phyloP scores from a whole-genome alignment of 2,888 invertebrate species.

The Trissoscelio sp. region DNA sequence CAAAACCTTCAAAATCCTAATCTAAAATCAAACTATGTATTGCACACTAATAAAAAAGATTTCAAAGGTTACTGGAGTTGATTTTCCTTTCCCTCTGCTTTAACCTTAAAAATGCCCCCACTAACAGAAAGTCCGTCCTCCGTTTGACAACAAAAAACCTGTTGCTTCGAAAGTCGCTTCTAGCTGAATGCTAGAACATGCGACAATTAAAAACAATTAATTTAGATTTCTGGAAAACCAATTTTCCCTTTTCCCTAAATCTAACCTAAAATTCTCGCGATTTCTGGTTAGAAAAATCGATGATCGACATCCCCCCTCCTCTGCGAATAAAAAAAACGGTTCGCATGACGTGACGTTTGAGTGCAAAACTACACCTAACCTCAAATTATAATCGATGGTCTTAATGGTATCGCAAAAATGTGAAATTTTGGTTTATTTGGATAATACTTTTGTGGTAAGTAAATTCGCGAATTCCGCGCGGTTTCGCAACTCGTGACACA shows the following conservation, averaged over 20 bases:
- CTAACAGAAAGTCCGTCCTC: not conserved
- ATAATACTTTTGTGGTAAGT: not conserved
- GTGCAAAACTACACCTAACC: conserved; percentile 2
- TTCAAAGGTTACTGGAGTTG: conserved; percentile 10
- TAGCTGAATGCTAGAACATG: not conserved
- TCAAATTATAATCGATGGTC: not conserved
- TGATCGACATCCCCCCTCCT: not conserved
- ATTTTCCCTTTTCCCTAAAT: not conserved
- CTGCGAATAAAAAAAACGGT: not conserved
- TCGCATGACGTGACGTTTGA: not conserved
- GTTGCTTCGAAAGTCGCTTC: conserved; percentile 36
- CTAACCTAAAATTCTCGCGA: not conserved
- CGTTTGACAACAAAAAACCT: conserved; percentile 41
- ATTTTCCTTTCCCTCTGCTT: not conserved
- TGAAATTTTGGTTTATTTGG: too few relatives aligned
- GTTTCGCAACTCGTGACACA: conserved; percentile 20
- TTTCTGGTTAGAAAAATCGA: not conserved
- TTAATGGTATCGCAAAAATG: not conserved
- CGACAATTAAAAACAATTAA: conserved; percentile 1
- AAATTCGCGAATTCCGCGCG: not conserved
- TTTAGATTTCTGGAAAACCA: not conserved
- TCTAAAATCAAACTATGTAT: too few relatives aligned
- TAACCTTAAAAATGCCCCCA: conserved; percentile 14
- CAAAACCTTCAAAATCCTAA: too few relatives aligned
- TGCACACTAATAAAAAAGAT: not conserved